Evolutionary conservation across 2,113 vertebrate genomes (phyloP), one percentile per base, ranked within the genome.

Genomic region (Nyctibius bracteatus): DNA sequence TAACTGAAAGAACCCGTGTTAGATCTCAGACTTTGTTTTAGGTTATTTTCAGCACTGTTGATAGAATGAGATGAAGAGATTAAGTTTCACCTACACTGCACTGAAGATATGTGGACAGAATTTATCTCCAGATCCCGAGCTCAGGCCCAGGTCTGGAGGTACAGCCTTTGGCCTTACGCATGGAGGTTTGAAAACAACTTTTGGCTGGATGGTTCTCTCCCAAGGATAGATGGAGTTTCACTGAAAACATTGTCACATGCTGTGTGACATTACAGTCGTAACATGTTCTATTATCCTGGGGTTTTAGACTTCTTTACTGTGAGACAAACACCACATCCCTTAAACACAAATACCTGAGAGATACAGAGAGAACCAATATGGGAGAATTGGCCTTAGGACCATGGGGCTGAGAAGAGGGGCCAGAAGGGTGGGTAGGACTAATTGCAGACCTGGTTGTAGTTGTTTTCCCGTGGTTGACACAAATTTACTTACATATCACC

Each of bases 51-150:
- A 61, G n/a, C 1, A 0, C 37, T 83, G 88, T 73, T 87, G 91
- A 80, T 68, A 74, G 73, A 93, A 93, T 31, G 54, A 96, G 79
- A 93, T 92, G 79, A 97, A 81, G 46, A 96, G 84, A 95, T 97
- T 86, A 93, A 31, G 23, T 94, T 94, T 96, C 27, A 54, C 37
- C 79, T 73, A 85, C 30, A 49, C 59, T 27, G 49, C 16, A 52
- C n/a, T 68, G 49, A 71, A 87, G 31, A 74, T 66, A 85, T 61
- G 68, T 71, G 89, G 33, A 86, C 35, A 92, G 70, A 94, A 85
- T 95, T 93, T 61, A 91, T 77, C 81, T 90, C 18, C 21, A 46
- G 23, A 78, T 84, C 35, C 6, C 6, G 3, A 90, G 57, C 57
- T 82, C 51, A n/a, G 86, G 51, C 10, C 44, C 44, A n/a, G 44